Evolutionary conservation across 2,113 vertebrate genomes (phyloP).

Genomic region (Colossoma macropomum): DNA sequence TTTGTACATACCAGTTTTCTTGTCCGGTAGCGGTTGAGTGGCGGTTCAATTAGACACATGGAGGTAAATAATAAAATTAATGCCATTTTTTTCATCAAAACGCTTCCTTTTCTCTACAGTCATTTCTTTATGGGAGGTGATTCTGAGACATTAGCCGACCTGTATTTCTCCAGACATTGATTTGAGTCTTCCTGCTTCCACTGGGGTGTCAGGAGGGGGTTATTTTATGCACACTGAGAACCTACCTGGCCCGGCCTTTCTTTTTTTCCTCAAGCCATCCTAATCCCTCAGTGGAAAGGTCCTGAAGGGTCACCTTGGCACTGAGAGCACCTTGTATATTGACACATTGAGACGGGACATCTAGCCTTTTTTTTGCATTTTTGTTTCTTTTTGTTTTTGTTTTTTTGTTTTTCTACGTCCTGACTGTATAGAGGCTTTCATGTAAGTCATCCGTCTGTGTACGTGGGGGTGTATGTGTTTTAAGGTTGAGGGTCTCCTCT

Average conservation of each 20-base stretch:
- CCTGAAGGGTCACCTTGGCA: constrained; percentile 16
- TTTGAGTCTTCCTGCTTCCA: constrained; percentile 4
- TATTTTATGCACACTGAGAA: background rate
- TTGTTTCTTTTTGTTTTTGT: background rate
- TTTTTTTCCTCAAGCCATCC: background rate
- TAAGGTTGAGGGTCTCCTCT: background rate
- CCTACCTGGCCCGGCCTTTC: background rate
- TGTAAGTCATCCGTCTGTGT: constrained; percentile 4
- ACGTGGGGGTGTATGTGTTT: constrained; percentile 1
- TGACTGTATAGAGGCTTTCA: constrained; percentile 26
- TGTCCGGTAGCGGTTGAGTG: background rate
- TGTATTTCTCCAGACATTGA: background rate
- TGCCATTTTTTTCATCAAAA: background rate
- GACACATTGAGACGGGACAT: constrained; percentile 35
- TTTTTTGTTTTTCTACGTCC: background rate
- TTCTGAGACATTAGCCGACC: background rate
- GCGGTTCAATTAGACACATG: background rate
- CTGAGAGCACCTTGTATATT: constrained; percentile 18
- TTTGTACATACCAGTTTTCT: constrained; percentile 31
- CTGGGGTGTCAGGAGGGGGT: background rate
- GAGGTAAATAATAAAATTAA: background rate
- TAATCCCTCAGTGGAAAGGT: constrained; percentile 19
- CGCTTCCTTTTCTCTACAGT: background rate
- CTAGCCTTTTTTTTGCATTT: constrained; percentile 19
- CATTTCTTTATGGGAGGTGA: background rate